Evolutionary conservation across 2,888 invertebrate genomes (phyloP).

Genomic region (Synergus japonicus): DNA sequence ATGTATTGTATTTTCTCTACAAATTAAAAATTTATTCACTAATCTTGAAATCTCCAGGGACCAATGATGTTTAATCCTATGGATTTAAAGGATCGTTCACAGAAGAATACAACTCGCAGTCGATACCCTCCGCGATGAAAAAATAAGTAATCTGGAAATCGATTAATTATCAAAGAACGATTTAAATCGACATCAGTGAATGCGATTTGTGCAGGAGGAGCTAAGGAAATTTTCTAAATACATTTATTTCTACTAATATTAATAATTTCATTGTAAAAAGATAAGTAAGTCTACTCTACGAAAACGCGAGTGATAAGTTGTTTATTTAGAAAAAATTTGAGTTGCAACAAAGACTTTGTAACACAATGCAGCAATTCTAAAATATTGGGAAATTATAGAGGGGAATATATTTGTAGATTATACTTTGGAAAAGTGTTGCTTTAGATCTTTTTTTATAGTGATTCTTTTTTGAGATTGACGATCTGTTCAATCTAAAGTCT

Average conservation of each 20-base stretch:
- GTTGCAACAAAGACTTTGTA: constrained; percentile 3
- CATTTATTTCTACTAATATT: constrained; percentile 1
- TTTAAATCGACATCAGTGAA: neutral
- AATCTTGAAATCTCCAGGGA: constrained; percentile 62
- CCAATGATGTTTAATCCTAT: constrained; percentile 74
- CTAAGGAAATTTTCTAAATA: neutral
- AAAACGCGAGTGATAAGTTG: neutral
- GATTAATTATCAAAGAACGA: neutral
- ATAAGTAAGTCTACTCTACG: neutral
- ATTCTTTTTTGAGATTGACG: neutral
- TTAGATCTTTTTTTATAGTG: neutral
- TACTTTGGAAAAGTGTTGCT: neutral
- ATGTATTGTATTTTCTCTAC: constrained; percentile 16
- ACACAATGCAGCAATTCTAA: constrained; percentile 1
- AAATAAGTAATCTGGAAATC: constrained; percentile 42
- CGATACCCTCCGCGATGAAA: constrained; percentile 72
- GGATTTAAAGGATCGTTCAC: constrained; percentile 69
- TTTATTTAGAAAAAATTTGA: constrained; percentile 15
- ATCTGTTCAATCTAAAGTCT: constrained; percentile 17
- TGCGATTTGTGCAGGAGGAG: neutral
- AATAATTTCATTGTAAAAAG: constrained; percentile 7
- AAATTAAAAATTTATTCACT: neutral
- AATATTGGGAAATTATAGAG: constrained; percentile 2
- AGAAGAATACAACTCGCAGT: constrained; percentile 61
- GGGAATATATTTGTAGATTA: constrained; percentile 4